phyloP scores from a whole-genome alignment of 2,113 vertebrate genomes.

The Melanostigma gelatinosum region DNA sequence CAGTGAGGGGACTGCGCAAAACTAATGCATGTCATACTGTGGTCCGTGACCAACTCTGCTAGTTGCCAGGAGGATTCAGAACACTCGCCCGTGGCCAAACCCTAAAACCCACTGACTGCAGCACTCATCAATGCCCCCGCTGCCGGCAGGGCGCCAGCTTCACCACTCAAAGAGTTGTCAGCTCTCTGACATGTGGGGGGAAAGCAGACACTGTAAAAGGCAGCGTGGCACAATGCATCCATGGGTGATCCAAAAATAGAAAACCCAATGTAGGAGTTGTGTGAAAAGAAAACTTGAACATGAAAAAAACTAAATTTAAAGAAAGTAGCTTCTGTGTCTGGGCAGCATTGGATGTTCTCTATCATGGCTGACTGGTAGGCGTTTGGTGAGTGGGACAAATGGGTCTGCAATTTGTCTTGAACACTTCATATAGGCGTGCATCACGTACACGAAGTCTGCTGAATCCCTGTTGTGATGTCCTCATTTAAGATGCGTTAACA shows the following conservation, averaged over 20 bases:
- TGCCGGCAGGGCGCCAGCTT: conserved; percentile 65
- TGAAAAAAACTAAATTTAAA: conserved; percentile 1
- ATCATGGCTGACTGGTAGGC: not conserved
- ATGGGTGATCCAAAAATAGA: conserved; percentile 79
- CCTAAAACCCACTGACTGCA: conserved; percentile 59
- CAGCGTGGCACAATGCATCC: conserved; percentile 72
- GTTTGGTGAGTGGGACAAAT: not conserved
- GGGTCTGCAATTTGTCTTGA: not conserved
- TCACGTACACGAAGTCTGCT: not conserved
- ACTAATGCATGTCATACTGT: conserved; percentile 58
- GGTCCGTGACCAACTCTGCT: conserved; percentile 61
- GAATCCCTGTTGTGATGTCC: not conserved
- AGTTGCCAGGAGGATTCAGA: conserved; percentile 59
- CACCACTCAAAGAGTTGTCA: conserved; percentile 69
- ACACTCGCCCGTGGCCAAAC: conserved; percentile 48
- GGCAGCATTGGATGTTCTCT: not conserved
- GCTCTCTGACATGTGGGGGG: conserved; percentile 61
- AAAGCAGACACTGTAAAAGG: conserved; percentile 65
- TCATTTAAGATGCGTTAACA: not conserved
- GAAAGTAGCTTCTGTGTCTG: not conserved
- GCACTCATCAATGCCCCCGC: conserved; percentile 63
- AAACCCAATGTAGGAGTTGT: conserved; percentile 32
- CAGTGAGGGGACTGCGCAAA: conserved; percentile 69
- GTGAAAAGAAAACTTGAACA: conserved; percentile 23
- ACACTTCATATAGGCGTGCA: not conserved